Evolutionary conservation across 2,888 invertebrate genomes (phyloP), one percentile per base, ranked within the genome.

Genomic region (Maniola hyperantus): DNA sequence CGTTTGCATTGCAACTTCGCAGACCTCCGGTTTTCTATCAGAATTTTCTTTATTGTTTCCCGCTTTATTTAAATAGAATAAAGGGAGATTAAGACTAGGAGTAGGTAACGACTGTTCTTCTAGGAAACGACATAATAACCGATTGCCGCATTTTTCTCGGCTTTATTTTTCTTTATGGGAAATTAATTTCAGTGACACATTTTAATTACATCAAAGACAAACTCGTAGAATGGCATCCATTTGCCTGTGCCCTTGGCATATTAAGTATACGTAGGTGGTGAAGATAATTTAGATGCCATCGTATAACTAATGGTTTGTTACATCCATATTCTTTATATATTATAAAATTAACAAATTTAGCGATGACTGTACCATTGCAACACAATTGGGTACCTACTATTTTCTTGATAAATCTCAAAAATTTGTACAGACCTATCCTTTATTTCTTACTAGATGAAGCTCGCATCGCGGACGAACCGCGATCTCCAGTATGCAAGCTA

Each of bases 211-310:
- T 10, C 10, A 42, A n/a, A 54, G 6, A 18, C 10, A 6, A n/a
- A 33, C 26, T 34, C 11, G 34, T 11, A 18, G 34, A 34, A 46
- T 26, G 15, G 6, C 46, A 48, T 48, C 46, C 7, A 48, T 59
- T 34, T 48, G 34, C 15, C 15, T 34, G 51, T 39, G 36, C 36
- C 61, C 61, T 61, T 61, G 61, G 39, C 50, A 61, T 61, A 51
- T 61, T 39, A 51, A 61, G n/a, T 61, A 18, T 50, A 26, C 61
- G 48, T 61, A 61, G 61, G 61, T 20, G 61, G 61, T 39, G 15
- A 13, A 61, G n/a, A 51, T 39, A 20, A 18, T 50, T 50, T 20
- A 48, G 36, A 34, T 61, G 51, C 13, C 61, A 50, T 60, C 46
- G 48, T 61, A 15, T 20, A 42, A n/a, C 20, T 57, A 42, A 42